Base-by-base conservation (phyloP, 2,113 vertebrate genomes). In the Parotia lawesii region DNA sequence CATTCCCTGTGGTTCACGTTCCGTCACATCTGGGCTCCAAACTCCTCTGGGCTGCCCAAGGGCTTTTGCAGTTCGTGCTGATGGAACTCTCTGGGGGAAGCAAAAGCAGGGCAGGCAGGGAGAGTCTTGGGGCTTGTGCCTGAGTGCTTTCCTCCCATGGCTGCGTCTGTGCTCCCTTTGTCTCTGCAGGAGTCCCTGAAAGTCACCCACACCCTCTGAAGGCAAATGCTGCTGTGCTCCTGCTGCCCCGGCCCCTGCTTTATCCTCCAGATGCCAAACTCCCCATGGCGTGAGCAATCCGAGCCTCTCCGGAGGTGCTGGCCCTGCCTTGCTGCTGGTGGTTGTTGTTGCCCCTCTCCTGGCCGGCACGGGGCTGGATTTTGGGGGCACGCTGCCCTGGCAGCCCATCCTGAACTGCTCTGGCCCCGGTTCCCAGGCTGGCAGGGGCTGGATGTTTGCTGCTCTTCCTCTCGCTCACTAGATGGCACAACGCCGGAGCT, bases 381-480 rank as follows among this genome's bases (percentile, higher is more conserved):
- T 28, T 1, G 24, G 45, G 53, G 50, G 11, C 7, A 1, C 1
- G 0, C 10, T 11, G 13, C 22, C 22, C 27, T 31, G 12, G 17
- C 24, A 13, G 37, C 16, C 16, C 38, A 2, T 14, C 38, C 80
- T 5, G 80, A 22, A 0, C 27, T 28, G 27, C 10, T 14, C 38
- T 2, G 18, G 10, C 10, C 1, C 18, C 19, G 21, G 6, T n/a
- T 70, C 67, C 45, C 57, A 16, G 29, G 69, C 60, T 60, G 50
- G 75, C 76, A 54, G 37, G 37, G 40, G 42, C 15, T 3, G 67
- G 6, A 1, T 28, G 42, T 58, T 85, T 18, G 77, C 81, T 75
- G 50, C 90, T 93, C 66, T 25, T n/a, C 13, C 40, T 53, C 44
- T 50, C 11, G 60, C 73, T 91, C 95, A 22, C 92, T 92, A 96